These are phyloP conservation scores for Galendromus occidentalis DNA, from an alignment of 1,140 invertebrate species.

Conservation along the genomic window DNA sequence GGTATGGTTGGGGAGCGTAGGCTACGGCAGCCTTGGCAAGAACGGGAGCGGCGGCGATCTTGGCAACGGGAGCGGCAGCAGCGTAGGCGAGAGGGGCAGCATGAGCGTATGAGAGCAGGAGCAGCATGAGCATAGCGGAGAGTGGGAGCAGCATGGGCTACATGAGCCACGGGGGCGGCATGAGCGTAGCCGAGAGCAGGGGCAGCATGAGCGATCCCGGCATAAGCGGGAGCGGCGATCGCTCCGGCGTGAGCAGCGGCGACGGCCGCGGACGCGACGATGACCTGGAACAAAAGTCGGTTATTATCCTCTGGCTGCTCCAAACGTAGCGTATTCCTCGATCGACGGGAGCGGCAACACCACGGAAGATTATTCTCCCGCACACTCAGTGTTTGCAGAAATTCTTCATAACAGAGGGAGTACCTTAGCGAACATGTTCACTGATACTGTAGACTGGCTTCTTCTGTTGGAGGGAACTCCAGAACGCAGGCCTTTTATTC, in stretches of 20 bases:
- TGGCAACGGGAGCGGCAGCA: background rate
- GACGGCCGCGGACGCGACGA: background rate
- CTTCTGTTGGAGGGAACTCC: too few species aligned
- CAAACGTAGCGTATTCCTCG: too few species aligned
- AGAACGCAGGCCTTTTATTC: too few species aligned
- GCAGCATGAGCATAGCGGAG: background rate
- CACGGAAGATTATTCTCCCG: too few species aligned
- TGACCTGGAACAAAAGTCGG: background rate
- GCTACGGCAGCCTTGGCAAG: slow-evolving; percentile 15
- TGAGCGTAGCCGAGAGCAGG: background rate
- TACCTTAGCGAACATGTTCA: too few species aligned
- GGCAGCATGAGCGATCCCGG: background rate
- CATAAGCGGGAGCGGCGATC: background rate
- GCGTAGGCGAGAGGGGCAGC: background rate
- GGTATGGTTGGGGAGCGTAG: slow-evolving; percentile 18
- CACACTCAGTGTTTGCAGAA: too few species aligned
- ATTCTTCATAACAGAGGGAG: too few species aligned
- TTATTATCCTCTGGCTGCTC: too few species aligned
- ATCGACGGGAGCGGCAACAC: too few species aligned
- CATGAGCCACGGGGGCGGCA: background rate
- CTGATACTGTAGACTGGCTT: too few species aligned
- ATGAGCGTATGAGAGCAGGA: background rate
- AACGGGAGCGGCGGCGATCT: background rate
- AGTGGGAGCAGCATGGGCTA: background rate
- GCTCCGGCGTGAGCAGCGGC: slow-evolving; percentile 3